phyloP scores from a whole-genome alignment of 2,888 invertebrate genomes.

The Ichneumon xanthorius region DNA sequence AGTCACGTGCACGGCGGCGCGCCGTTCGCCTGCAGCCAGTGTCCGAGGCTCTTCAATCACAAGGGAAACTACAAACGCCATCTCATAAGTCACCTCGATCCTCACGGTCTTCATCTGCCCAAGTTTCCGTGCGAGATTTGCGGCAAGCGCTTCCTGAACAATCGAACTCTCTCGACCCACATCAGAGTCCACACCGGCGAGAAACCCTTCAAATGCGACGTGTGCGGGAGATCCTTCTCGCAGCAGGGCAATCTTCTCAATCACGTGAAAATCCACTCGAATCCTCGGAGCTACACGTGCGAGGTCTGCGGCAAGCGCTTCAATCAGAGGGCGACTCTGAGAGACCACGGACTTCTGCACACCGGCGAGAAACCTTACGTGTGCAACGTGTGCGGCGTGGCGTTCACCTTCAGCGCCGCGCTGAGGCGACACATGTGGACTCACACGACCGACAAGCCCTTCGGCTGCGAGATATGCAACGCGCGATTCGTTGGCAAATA shows the following conservation, averaged over 20 bases:
- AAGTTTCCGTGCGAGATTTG: constrained; percentile 87
- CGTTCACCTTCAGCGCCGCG: constrained; percentile 82
- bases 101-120: constrained; percentile 80
- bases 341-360: constrained; percentile 81
- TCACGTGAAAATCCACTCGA: constrained; percentile 81
- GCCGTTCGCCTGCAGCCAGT: constrained; percentile 80
- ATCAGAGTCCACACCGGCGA: constrained; percentile 88
- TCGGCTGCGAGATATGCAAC: constrained; percentile 79
- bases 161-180: constrained; percentile 87
- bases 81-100: constrained; percentile 80
- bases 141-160: constrained; percentile 87
- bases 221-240: constrained; percentile 86
- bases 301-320: constrained; percentile 82
- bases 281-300: constrained; percentile 81
- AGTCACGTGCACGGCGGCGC: constrained; percentile 75
- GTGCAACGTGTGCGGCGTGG: constrained; percentile 80
- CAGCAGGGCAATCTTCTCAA: constrained; percentile 82
- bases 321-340: constrained; percentile 82
- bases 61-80: constrained; percentile 83
- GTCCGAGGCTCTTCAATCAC: constrained; percentile 80
- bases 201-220: constrained; percentile 86
- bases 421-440: constrained; percentile 82
- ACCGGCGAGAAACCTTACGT: constrained; percentile 83
- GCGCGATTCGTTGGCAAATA: constrained; percentile 82
- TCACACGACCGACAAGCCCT: constrained; percentile 80